These are phyloP conservation scores for Xiphydria camelus DNA, from an alignment of 2,888 invertebrate genomes.

Conservation along the genomic window DNA sequence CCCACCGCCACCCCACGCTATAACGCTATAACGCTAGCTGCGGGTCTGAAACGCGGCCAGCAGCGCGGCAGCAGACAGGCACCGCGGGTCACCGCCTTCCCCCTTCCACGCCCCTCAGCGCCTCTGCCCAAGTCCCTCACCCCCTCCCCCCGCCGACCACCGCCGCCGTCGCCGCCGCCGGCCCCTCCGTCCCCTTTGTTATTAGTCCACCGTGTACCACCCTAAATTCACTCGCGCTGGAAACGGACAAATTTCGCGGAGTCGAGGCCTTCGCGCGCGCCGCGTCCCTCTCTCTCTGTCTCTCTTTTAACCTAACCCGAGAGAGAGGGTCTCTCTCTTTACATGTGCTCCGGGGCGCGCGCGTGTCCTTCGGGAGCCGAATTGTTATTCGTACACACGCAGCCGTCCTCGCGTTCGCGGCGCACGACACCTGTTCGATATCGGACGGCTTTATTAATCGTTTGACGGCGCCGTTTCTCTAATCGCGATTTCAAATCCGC, in stretches of 20 bases:
- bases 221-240: conserved; percentile 48
- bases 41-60: conserved; percentile 51
- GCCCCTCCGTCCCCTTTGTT: conserved; percentile 39
- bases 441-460: too few species aligned
- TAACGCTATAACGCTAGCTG: conserved; percentile 27
- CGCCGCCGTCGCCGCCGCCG: conserved; percentile 16
- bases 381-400: too few species aligned
- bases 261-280: conserved; percentile 1
- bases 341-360: too few species aligned
- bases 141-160: conserved; percentile 6
- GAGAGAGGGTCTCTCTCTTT: too few species aligned
- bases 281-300: background rate
- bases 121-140: too few species aligned
- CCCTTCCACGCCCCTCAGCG: conserved; percentile 31
- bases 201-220: conserved; percentile 46
- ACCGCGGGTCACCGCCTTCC: conserved; percentile 55
- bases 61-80: conserved; percentile 54
- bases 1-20: conserved; percentile 29
- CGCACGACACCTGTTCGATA: too few species aligned
- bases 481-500: too few species aligned
- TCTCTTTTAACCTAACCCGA: too few species aligned
- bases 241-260: conserved; percentile 41
- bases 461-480: too few species aligned
- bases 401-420: too few species aligned
- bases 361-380: too few species aligned